Percentiles rank a stretch among this genome's conserved stretches.
Evolutionary conservation across 2,888 invertebrate species (phyloP).

Genomic region (Lucinisca nassula): DNA sequence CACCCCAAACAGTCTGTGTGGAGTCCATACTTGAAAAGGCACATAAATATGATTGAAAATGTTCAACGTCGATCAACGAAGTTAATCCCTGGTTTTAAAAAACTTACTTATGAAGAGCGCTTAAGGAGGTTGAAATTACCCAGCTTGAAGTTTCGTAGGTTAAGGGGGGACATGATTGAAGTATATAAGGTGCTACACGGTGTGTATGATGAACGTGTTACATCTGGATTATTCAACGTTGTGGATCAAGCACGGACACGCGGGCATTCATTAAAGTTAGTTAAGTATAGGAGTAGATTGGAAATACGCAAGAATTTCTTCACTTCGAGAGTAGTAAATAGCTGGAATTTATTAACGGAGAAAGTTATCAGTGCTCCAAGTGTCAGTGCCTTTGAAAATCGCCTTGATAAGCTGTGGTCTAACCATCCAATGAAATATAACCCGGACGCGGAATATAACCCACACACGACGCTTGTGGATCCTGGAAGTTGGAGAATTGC

Average conservation of each 20-base stretch:
- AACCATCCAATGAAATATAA: not conserved
- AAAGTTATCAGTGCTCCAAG: conserved; percentile 1
- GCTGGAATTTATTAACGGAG: not conserved
- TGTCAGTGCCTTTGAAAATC: not conserved
- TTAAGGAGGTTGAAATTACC: no score
- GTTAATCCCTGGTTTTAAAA: no score
- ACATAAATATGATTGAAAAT: no score
- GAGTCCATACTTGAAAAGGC: no score
- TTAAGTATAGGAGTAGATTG: not conserved
- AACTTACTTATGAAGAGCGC: no score
- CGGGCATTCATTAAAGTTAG: not conserved
- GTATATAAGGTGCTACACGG: no score
- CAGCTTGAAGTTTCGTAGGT: no score
- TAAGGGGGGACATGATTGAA: no score
- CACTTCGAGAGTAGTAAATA: conserved; percentile 1
- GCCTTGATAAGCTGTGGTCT: not conserved
- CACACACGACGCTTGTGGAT: not conserved
- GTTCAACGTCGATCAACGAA: no score
- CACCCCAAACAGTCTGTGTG: no score
- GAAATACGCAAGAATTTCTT: conserved; percentile 8
- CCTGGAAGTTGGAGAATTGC: not conserved
- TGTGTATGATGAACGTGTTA: no score
- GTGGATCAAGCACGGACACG: conserved; percentile 5
- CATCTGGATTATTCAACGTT: no score
- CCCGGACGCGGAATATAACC: not conserved